Conservation (phyloP, 2,888 invertebrate species). For the Apodemia duryi region DNA sequence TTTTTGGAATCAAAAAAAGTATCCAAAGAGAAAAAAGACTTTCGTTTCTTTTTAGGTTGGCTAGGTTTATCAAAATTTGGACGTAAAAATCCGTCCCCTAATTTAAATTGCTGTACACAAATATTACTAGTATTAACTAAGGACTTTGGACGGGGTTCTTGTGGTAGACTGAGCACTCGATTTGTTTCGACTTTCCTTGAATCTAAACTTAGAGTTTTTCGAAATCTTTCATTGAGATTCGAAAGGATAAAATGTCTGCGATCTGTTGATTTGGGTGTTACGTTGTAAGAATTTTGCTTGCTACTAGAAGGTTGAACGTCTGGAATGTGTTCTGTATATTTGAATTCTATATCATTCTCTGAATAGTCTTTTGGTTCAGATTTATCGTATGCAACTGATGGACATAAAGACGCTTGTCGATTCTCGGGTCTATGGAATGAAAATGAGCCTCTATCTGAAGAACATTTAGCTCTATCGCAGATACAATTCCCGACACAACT, state of each 20-base stretch:
- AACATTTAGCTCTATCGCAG: slow-evolving; percentile 60
- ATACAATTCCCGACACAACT: slow-evolving; percentile 65
- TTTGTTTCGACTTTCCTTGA: slow-evolving; percentile 67
- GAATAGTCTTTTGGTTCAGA: slow-evolving; percentile 51
- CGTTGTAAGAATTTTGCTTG: slow-evolving; percentile 64
- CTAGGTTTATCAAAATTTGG: slow-evolving; percentile 60
- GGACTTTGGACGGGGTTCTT: slow-evolving; percentile 66
- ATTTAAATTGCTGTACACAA: slow-evolving; percentile 55
- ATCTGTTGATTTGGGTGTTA: slow-evolving; percentile 70
- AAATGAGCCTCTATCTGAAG: slow-evolving; percentile 63
- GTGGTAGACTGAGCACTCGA: slow-evolving; percentile 54
- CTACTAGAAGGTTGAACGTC: slow-evolving; percentile 64
- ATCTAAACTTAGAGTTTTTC: slow-evolving; percentile 73
- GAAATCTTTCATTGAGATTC: slow-evolving; percentile 69
- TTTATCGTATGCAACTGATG: slow-evolving; percentile 51
- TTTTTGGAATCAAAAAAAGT: slow-evolving; percentile 73
- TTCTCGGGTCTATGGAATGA: slow-evolving; percentile 67
- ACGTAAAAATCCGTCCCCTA: slow-evolving; percentile 50
- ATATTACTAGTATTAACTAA: slow-evolving; percentile 65
- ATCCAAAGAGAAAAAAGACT: slow-evolving; percentile 74
- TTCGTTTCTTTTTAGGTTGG: slow-evolving; percentile 70
- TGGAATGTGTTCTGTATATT: slow-evolving; percentile 70
- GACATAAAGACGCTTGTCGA: slow-evolving; percentile 49
- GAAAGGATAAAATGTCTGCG: slow-evolving; percentile 62
- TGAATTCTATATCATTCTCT: slow-evolving; percentile 71